Base-by-base conservation (phyloP, 2,797 vertebrate genomes). In the Podarcis lilfordi region DNA sequence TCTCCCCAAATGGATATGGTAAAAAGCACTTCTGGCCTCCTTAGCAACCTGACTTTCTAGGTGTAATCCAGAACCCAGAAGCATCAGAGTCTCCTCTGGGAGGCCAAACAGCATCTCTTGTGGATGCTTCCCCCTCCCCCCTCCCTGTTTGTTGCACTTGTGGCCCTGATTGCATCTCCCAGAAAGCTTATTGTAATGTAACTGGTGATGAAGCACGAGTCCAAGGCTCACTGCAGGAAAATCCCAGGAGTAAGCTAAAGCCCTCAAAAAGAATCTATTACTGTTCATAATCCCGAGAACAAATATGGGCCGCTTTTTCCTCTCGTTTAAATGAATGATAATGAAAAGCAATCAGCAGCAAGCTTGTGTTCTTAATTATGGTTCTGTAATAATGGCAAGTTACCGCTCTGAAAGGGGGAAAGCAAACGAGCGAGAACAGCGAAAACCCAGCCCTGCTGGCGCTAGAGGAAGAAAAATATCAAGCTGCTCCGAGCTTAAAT, bases 311-410 rank as follows among this genome's bases (percentile, higher is more conserved):
- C 32, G 87, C 77, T 27, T 40, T 21, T 91, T 40, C 88, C 55
- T 84, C 84, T 92, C 82, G 87, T 92, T 94, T 93, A 96, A 93
- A 92, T 55, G 77, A 85, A 90, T 92, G 81, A 81, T 94, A 94
- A 95, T 91, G 89, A 94, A 94, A 75, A 90, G 84, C 91, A 90
- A 89, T 77, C 83, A 88, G 68, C 15, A 66, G 88, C 91, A 91
- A 88, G 64, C 64, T 72, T 80, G 80, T 79, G 74, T 78, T 92
- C 85, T 92, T 68, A 80, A 84, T 87, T 89, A 91, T 32, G 50
- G 68, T 75, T 84, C 75, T 89, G 84, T 80, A 80, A 43, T 68
- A 25, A 64, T 64, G 61, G 35, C 86, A 93, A 89, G 91, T 89
- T 91, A 88, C 77, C 80, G 82, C 69, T 91, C 91, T 82, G 78